Evolutionary conservation across 2,888 invertebrate genomes (phyloP).

Genomic region (Tricholauxania praeusta): DNA sequence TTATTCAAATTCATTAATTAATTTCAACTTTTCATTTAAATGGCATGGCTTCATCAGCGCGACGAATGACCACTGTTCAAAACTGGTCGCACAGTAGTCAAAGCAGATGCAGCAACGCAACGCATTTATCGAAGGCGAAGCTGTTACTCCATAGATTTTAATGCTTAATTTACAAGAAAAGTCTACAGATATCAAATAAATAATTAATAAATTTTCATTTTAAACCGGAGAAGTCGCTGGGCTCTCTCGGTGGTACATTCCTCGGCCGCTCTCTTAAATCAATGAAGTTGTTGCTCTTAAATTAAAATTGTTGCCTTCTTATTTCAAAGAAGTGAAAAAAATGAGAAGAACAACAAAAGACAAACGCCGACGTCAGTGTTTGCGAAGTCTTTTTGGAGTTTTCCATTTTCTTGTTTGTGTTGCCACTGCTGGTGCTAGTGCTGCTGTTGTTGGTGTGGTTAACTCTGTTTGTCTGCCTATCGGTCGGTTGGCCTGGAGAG

Average conservation of each 20-base stretch:
- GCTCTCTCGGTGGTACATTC: too few species aligned
- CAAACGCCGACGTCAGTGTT: not conserved
- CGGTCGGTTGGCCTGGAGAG: conserved; percentile 49
- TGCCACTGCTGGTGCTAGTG: not conserved
- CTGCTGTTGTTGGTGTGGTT: conserved; percentile 28
- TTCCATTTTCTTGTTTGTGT: not conserved
- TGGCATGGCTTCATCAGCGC: conserved; percentile 19
- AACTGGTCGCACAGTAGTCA: conserved; percentile 4
- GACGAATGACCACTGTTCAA: not conserved
- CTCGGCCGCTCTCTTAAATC: too few species aligned
- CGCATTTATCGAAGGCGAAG: not conserved
- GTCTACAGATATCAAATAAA: too few species aligned
- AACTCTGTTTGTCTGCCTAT: conserved; percentile 35
- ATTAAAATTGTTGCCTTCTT: too few species aligned
- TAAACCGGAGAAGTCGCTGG: too few species aligned
- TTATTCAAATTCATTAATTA: not conserved
- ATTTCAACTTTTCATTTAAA: not conserved
- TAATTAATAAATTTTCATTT: too few species aligned
- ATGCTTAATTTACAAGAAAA: too few species aligned
- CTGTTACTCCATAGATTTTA: too few species aligned
- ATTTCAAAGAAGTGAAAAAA: too few species aligned
- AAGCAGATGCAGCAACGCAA: not conserved
- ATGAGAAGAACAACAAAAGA: too few species aligned
- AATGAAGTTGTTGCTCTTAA: too few species aligned
- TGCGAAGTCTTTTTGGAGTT: not conserved